Evolutionary conservation across 1,140 invertebrate genomes (phyloP), one percentile per base, ranked within the genome.

Genomic region (Papilio polyxenes): DNA sequence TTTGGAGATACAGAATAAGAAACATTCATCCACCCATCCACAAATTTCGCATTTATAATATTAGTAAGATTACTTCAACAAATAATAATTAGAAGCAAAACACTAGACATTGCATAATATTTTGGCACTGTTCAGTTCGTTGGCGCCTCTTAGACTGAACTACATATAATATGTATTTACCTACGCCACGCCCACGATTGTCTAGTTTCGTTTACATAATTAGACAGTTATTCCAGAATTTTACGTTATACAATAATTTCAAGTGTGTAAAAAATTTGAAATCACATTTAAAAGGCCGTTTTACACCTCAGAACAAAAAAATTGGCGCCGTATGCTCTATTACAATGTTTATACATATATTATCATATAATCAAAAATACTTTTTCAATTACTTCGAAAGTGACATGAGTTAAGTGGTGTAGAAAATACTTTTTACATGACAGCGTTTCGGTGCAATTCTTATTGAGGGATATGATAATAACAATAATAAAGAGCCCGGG

Each of bases 91-190:
- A n/a, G 17, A 59, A 65, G 23, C 0, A 65, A 65, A 65, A 65
- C 62, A 65, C 31, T 65, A 65, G 23, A n/a, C 56, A 6, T 59
- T 59, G 56, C 56, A 65, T 65, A 65, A 65, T 11, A 10, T 65
- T 65, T 65, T 65, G 62, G 62, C 62, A 65, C 62, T 65, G 59
- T 65, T 65, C 23, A 62, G 59, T 62, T 65, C 10, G 13, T 31
- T 65, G 62, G 23, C 62, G 62, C 62, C 62, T 31, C 23, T 20
- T 20, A 31, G 23, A 31, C 9, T 13, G 62, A 65, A 31, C 23
- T 65, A 23, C 62, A 65, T 65, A 65, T 23, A 53, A 17, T 65
- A 65, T 65, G 59, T 65, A 65, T 0, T 10, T 8, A 65, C 23
- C 31, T 65, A 31, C 23, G 23, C 23, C 23, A 65, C 62, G 62